These are phyloP conservation scores for Leptinotarsa tumamoca DNA, from an alignment of 2,888 invertebrate species.

Conservation along the genomic window DNA sequence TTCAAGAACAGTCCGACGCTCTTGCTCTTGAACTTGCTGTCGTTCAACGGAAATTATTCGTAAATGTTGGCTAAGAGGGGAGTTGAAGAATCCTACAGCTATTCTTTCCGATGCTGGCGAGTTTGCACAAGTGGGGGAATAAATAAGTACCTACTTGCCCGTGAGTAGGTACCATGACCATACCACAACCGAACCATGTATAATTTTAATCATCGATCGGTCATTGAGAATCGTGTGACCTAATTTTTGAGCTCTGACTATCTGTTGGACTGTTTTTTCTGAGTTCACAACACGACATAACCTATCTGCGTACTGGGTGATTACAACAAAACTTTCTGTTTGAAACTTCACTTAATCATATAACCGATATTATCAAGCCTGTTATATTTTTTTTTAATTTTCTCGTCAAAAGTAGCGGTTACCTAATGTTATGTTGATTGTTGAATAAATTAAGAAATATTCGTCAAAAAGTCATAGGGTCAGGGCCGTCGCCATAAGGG, in stretches of 20 bases:
- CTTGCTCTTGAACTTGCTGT: conserved; percentile 50
- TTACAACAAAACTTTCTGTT: not conserved
- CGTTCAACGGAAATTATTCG: conserved; percentile 19
- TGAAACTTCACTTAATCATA: too few relatives aligned
- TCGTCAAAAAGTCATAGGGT: too few relatives aligned
- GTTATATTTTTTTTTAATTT: too few relatives aligned
- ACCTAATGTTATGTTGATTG: too few relatives aligned
- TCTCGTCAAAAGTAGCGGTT: too few relatives aligned
- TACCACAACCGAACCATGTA: not conserved
- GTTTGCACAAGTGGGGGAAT: conserved; percentile 1
- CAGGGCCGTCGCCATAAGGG: too few relatives aligned
- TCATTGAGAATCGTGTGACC: conserved; percentile 18
- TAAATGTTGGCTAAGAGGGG: conserved; percentile 7
- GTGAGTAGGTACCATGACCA: conserved; percentile 2
- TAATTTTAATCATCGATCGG: conserved; percentile 8
- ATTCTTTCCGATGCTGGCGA: not conserved
- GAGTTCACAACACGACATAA: not conserved
- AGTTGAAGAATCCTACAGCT: not conserved
- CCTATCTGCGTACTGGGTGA: not conserved
- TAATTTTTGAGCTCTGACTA: not conserved
- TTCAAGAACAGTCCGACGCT: conserved; percentile 40
- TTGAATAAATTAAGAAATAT: too few relatives aligned
- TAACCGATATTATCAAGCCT: too few relatives aligned
- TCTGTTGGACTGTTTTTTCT: not conserved
- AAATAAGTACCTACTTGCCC: not conserved